Conservation (phyloP, 2,888 invertebrate genomes). For the Pedicia rivosa region DNA sequence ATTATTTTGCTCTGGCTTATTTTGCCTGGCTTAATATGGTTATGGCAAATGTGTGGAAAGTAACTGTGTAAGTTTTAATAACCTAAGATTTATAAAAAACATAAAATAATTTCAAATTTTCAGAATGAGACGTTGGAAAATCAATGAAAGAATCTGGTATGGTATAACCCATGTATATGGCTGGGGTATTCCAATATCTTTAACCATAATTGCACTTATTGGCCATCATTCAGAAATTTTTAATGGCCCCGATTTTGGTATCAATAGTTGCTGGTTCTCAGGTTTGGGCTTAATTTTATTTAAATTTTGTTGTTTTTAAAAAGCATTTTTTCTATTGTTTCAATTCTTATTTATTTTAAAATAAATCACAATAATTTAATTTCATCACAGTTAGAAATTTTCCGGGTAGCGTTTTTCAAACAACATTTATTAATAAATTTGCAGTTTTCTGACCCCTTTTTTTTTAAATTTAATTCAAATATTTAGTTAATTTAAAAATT, state of each 20-base stretch:
- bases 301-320: slow-evolving; percentile 16
- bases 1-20: slow-evolving; percentile 46
- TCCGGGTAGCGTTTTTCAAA: no score
- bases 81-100: background rate
- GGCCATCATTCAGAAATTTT: slow-evolving; percentile 22
- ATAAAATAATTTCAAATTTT: background rate
- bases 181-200: slow-evolving; percentile 30
- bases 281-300: slow-evolving; percentile 29
- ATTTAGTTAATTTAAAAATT: no score
- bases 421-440: no score
- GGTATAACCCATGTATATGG: slow-evolving; percentile 30
- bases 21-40: slow-evolving; percentile 58
- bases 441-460: no score
- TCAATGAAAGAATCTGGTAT: slow-evolving; percentile 16
- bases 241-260: slow-evolving; percentile 39
- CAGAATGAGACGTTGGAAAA: slow-evolving; percentile 17
- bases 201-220: slow-evolving; percentile 25
- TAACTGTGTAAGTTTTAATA: slow-evolving; percentile 40
- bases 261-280: slow-evolving; percentile 44
- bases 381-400: no score
- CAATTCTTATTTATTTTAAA: no score
- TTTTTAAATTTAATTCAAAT: no score
- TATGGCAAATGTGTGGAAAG: slow-evolving; percentile 48
- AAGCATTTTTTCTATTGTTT: no score
- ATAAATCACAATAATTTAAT: no score